These are phyloP conservation scores for Paedocypris micromegethes DNA, from an alignment of 2,797 vertebrate species.

Conservation along the genomic window DNA sequence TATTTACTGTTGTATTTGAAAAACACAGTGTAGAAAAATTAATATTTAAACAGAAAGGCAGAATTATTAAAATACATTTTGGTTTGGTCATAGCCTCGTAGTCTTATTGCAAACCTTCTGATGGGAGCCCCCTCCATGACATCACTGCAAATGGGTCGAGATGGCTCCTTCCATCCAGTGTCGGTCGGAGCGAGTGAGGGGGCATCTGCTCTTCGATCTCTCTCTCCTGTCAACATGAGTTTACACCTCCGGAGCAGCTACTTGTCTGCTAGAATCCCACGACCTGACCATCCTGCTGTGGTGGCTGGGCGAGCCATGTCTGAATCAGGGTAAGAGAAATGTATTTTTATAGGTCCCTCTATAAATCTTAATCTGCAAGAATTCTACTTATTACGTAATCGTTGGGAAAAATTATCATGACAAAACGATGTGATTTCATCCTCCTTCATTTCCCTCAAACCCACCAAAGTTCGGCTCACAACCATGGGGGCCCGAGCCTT, in stretches of 20 bases:
- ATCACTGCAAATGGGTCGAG: constrained; percentile 76
- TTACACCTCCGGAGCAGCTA: constrained; percentile 70
- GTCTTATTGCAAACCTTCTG: constrained; percentile 88
- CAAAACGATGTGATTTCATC: too few species aligned
- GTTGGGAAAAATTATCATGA: too few species aligned
- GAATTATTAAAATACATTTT: background rate
- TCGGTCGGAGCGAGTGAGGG: constrained; percentile 69
- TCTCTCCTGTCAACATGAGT: constrained; percentile 83
- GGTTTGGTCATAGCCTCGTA: constrained; percentile 77
- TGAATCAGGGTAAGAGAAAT: constrained; percentile 74
- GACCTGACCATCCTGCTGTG: constrained; percentile 52
- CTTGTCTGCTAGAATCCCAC: constrained; percentile 54
- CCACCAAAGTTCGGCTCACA: too few species aligned
- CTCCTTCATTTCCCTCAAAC: too few species aligned
- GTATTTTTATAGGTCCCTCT: too few species aligned
- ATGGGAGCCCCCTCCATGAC: constrained; percentile 77
- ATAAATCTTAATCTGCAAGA: too few species aligned
- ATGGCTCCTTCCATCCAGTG: constrained; percentile 75
- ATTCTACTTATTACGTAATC: too few species aligned
- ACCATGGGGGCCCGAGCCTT: too few species aligned
- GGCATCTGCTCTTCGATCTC: constrained; percentile 83
- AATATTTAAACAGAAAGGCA: too few species aligned
- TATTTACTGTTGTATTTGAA: too few species aligned
- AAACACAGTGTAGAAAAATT: too few species aligned
- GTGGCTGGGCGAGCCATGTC: constrained; percentile 71